Evolutionary conservation across 2,888 invertebrate genomes (phyloP), one percentile per base, ranked within the genome.

Genomic region (Argyresthia goedartella): DNA sequence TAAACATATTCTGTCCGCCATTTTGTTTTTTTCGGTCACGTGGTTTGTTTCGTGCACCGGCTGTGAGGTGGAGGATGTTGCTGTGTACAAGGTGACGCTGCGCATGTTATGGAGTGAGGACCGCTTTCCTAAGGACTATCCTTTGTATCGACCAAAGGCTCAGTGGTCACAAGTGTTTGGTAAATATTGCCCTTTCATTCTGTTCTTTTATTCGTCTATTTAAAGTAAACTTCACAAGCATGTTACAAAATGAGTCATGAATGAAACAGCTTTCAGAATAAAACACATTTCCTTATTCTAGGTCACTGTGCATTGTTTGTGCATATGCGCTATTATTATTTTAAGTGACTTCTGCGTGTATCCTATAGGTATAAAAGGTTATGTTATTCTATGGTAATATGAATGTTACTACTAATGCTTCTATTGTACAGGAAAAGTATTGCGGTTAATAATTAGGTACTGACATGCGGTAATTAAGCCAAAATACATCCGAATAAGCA

Each of bases 81-180:
- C 93, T 58, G 93, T 95, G 65, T 97, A 97, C 74, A 94, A 93
- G 79, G 93, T 96, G 72, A 92, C 93, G 59, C 81, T 97, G 76
- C 92, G 92, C 67, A 95, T 94, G 63, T 90, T 94, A 70, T 97
- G 97, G 97, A 94, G 94, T 64, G 90, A 94, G 64, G 92, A 93
- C 58, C 88, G 90, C 58, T 97, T 97, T 75, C 96, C 96, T 11
- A 95, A 95, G 73, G 96, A 96, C 78, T 97, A 95, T 76, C 96
- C 97, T 0, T 91, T 92, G 67, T 93, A 94, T 91, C 89, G 96
- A 63, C 96, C 96, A 8, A 93, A 94, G 53, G 96, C 97, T 10
- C 96, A 97, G 72, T 97, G 96, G 94, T 95, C 96, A 64, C 93
- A 93, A 75, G 90, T 95, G 59, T 90, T 96, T 71, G 97, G 97